Conservation (phyloP, 2,797 vertebrate species). For the Tenualosa ilisha region DNA sequence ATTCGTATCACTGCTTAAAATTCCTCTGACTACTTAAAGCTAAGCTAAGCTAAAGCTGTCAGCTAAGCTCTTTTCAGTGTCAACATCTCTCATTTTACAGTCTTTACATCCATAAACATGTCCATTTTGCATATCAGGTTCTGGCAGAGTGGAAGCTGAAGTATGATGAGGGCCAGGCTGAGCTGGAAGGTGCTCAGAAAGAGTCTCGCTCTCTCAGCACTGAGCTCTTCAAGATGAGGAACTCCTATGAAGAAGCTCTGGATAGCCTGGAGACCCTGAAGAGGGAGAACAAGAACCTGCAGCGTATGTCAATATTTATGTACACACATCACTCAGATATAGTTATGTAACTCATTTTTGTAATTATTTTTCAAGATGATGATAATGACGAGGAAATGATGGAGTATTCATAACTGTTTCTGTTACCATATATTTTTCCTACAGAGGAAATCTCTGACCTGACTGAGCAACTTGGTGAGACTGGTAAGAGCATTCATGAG, state of each 20-base stretch:
- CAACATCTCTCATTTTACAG: not conserved
- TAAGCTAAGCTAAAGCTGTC: too few relatives aligned
- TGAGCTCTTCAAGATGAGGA: conserved; percentile 86
- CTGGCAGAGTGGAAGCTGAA: conserved; percentile 85
- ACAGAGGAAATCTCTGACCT: conserved; percentile 88
- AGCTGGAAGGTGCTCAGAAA: conserved; percentile 82
- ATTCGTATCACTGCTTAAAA: too few relatives aligned
- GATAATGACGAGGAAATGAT: too few relatives aligned
- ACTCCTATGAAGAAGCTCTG: conserved; percentile 83
- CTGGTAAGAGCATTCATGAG: conserved; percentile 84
- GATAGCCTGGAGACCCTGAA: conserved; percentile 84
- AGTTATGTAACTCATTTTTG: too few relatives aligned
- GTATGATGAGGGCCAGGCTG: conserved; percentile 82
- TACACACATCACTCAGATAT: not conserved
- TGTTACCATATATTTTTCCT: not conserved
- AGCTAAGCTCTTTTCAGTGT: not conserved
- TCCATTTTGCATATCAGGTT: conserved; percentile 50
- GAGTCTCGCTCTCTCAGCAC: conserved; percentile 81
- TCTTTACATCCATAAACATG: not conserved
- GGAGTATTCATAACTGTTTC: too few relatives aligned
- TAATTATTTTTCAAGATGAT: too few relatives aligned
- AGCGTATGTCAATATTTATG: conserved; percentile 56
- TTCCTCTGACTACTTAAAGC: too few relatives aligned
- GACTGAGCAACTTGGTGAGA: conserved; percentile 84
- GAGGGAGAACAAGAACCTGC: conserved; percentile 86